Evolutionary conservation across 1,140 invertebrate genomes (phyloP), one percentile per base, ranked within the genome.

Genomic region (Dendroctonus ponderosae): DNA sequence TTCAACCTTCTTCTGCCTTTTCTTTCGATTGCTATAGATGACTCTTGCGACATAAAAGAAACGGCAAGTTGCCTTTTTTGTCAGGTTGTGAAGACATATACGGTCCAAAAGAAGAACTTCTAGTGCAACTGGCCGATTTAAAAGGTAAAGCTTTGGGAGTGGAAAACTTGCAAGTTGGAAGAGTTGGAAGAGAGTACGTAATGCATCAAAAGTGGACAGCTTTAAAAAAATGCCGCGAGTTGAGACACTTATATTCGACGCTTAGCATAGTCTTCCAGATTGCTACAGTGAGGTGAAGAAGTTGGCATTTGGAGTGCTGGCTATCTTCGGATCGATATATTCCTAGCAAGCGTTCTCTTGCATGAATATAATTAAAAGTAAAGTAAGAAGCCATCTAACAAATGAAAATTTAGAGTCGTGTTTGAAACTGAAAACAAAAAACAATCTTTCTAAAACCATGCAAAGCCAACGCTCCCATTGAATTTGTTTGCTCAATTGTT

Each of bases 381-480:
- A 73, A 73, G 50, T 72, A 67, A 74, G 70, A 74, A 74, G 68
- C 62, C 70, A 69, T 67, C 62, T 72, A 70, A 73, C 68, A 64
- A 69, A 71, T 73, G 52, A 74, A 69, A 72, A 70, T 66, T 59
- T 70, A 65, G 65, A 67, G 65, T 62, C 50, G 52, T 69, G 66
- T 59, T 64, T 73, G 53, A 72, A 72, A 74, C 59, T 73, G 44
- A 71, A 71, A 72, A 72, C 71, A 12, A 51, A 3, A 62, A 67
- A 53, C 48, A 71, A 11, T 5, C 50, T 51, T 51, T 51, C 11
- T 7, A 51, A 51, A 12, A 15, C 11, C 7, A 51, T 51, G 71
- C 71, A 72, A 69, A 66, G 68, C 58, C 71, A 65, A 64, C 50
- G 61, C n/a, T 68, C 62, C n/a, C 62, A 70, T 59, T 66, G 62